phyloP scores from a whole-genome alignment of 1,140 invertebrate species.

The Euglossa dilemma region DNA sequence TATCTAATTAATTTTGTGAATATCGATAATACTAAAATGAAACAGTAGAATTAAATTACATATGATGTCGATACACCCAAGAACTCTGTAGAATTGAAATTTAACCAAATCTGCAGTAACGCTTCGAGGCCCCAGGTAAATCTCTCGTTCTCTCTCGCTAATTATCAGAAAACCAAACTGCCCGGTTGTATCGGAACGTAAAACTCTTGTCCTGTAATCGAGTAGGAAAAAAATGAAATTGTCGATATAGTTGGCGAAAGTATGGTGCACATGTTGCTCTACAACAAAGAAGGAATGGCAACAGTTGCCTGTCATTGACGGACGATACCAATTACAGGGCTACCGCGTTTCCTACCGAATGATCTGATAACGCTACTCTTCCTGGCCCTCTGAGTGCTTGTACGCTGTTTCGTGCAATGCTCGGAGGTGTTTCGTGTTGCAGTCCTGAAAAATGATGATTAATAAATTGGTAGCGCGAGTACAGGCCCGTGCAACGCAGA shows the following conservation, averaged over 20 bases:
- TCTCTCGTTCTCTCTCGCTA: too few species aligned
- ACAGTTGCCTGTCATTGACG: conserved; percentile 56
- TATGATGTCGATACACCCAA: too few species aligned
- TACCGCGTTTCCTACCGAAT: conserved; percentile 54
- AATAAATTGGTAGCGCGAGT: conserved; percentile 49
- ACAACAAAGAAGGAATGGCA: conserved; percentile 31
- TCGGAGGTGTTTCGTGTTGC: not conserved
- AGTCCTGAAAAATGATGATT: conserved; percentile 53
- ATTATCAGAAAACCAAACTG: too few species aligned
- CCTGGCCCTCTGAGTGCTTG: conserved; percentile 23
- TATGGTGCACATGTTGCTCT: not conserved
- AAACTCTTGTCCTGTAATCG: not conserved
- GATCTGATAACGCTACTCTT: conserved; percentile 66
- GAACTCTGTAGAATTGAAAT: too few species aligned
- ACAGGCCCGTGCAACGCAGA: conserved; percentile 10
- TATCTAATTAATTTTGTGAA: too few species aligned
- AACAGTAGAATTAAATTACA: too few species aligned
- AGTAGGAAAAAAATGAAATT: not conserved
- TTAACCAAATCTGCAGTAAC: too few species aligned
- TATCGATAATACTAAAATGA: too few species aligned
- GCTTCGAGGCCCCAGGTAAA: too few species aligned
- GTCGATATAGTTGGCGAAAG: not conserved
- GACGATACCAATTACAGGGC: conserved; percentile 58
- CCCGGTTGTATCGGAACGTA: too few species aligned
- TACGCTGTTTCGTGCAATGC: not conserved